Evolutionary conservation across 1,140 invertebrate genomes (phyloP), one percentile per base, ranked within the genome.

Genomic region (Stegodyphus dumicola): DNA sequence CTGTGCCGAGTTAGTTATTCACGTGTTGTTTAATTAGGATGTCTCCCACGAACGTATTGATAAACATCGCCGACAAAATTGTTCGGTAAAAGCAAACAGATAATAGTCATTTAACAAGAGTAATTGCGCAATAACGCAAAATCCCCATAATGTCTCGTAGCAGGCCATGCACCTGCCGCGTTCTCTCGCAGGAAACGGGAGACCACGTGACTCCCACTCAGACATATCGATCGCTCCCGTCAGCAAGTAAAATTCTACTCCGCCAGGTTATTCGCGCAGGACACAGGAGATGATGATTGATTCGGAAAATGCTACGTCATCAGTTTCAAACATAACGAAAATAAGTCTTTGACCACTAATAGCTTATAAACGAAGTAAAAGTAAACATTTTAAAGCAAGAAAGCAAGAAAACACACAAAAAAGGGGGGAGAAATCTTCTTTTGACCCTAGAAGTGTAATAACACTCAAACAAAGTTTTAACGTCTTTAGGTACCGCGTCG

Each of bases 41-140:
- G 48, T 18, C 17, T 51, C 51, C 10, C 9, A n/a, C 56, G 56
- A 9, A 11, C 56, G 56, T 1, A 15, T 11, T 11, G 9, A 11
- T 11, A 60, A 9, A 60, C 9, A 60, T 15, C 9, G 15, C 9
- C 9, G 9, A 11, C 15, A 11, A 60, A 11, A 9, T 60, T 60
- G 9, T 60, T 15, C 56, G 4, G 18, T 18, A 66, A 77, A 54
- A 13, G 13, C 11, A 51, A 65, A 15, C 75, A n/a, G 51, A 66
- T 65, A 77, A 77, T 77, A 18, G 52, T 18, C 75, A 52, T 66
- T 77, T 77, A 52, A 17, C 75, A 77, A 77, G 60, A 77, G 51
- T 77, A 77, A 77, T 77, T 77, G 75, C 75, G 75, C 60, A 64
- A 77, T 66, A 77, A 18, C 56, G 56, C 9, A 60, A 60, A 60